Conservation (phyloP, 53 echinoderm and acorn worm genomes). For the Crossaster papposus region DNA sequence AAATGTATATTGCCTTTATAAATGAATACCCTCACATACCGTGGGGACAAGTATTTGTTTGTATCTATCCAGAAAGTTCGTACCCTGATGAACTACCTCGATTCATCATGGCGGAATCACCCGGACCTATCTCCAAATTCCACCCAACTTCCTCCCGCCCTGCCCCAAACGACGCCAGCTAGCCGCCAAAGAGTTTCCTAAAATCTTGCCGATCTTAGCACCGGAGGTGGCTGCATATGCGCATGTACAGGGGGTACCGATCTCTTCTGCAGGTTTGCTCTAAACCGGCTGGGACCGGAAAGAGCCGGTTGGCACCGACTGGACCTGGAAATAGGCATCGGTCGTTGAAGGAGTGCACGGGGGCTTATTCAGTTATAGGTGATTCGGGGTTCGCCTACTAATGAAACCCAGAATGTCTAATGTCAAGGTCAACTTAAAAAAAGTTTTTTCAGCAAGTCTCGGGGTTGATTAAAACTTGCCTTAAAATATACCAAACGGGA, state of each 20-base stretch:
- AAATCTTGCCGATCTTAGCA: background rate
- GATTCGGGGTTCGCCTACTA: too few relatives aligned
- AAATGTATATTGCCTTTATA: too few relatives aligned
- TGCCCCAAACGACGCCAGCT: background rate
- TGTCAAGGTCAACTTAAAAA: background rate
- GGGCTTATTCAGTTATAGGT: too few relatives aligned
- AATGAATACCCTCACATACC: too few relatives aligned
- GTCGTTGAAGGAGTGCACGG: background rate
- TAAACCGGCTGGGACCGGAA: constrained; percentile 15
- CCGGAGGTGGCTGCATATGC: too few relatives aligned
- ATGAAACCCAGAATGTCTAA: too few relatives aligned
- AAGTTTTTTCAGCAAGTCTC: background rate
- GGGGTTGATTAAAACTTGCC: background rate
- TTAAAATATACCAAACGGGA: too few relatives aligned
- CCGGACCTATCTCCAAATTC: constrained; percentile 2
- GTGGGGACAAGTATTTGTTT: too few relatives aligned
- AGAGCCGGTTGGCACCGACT: background rate
- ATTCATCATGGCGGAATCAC: background rate
- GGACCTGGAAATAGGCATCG: background rate
- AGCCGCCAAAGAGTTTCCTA: background rate
- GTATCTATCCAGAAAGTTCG: background rate
- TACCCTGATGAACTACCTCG: background rate
- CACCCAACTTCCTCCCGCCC: background rate
- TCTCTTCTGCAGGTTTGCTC: background rate
- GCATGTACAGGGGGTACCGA: too few relatives aligned